Conservation (phyloP, 2,888 invertebrate species). For the Rhamphomyia laevipes region DNA sequence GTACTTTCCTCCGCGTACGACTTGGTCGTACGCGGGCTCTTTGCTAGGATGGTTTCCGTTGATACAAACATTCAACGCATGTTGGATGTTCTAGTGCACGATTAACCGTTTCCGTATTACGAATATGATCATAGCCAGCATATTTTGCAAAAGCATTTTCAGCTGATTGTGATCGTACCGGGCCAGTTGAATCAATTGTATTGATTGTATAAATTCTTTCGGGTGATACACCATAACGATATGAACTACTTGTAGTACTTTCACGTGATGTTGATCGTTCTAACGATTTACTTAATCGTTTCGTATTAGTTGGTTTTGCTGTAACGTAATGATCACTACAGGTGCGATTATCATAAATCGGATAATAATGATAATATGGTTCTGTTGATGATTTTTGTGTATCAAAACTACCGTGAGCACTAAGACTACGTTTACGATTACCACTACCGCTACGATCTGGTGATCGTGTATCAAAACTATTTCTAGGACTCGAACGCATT, state of each 20-base stretch:
- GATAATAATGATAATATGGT: constrained; percentile 35
- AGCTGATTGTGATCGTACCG: constrained; percentile 35
- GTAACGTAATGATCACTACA: constrained; percentile 34
- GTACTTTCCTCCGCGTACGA: constrained; percentile 47
- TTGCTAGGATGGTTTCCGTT: constrained; percentile 53
- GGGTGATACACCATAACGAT: constrained; percentile 32
- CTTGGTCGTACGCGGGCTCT: constrained; percentile 48
- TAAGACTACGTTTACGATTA: constrained; percentile 33
- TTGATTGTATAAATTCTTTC: constrained; percentile 33
- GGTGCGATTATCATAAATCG: constrained; percentile 34
- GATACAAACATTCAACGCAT: constrained; percentile 61
- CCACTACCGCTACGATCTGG: constrained; percentile 20
- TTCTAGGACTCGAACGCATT: constrained; percentile 24
- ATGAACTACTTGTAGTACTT: constrained; percentile 29
- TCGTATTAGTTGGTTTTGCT: constrained; percentile 21
- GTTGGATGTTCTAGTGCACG: constrained; percentile 54
- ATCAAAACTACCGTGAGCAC: constrained; percentile 35
- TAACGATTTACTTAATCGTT: constrained; percentile 33
- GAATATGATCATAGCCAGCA: constrained; percentile 39
- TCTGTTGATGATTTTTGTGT: constrained; percentile 23
- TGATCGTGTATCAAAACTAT: constrained; percentile 27
- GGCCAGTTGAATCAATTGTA: constrained; percentile 18
- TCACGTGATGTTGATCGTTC: constrained; percentile 36
- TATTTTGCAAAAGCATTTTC: constrained; percentile 35
- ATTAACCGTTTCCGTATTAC: constrained; percentile 7